Percentiles rank a stretch among this genome's conserved stretches.
Evolutionary conservation across 1,140 invertebrate genomes (phyloP).

Genomic region (Popillia japonica): DNA sequence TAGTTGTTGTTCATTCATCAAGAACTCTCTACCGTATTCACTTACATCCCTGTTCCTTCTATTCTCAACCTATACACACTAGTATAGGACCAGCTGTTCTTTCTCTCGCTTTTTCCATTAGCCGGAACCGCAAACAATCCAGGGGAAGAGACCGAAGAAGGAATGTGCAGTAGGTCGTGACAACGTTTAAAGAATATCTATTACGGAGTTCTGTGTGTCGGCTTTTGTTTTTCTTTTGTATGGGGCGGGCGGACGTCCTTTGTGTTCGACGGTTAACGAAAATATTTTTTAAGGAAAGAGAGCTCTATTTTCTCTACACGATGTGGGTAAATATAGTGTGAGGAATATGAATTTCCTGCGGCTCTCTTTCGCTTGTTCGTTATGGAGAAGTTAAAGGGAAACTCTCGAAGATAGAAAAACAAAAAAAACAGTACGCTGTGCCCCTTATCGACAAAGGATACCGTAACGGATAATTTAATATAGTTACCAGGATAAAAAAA

Average conservation of each 20-base stretch:
- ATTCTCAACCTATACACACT: neutral
- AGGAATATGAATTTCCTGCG: slow-evolving; percentile 7
- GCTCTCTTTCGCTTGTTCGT: neutral
- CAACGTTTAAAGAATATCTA: slow-evolving; percentile 28
- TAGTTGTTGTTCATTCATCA: slow-evolving; percentile 32
- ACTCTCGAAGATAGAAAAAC: neutral
- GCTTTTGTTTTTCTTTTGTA: slow-evolving; percentile 32
- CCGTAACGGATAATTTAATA: neutral
- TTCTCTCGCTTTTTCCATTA: neutral
- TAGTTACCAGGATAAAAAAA: neutral
- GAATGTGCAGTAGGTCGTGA: neutral
- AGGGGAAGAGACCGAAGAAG: neutral
- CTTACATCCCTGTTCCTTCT: neutral
- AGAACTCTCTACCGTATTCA: slow-evolving; percentile 22
- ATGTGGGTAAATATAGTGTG: slow-evolving; percentile 11
- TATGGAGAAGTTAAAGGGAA: neutral
- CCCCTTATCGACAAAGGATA: neutral
- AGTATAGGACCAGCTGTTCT: neutral
- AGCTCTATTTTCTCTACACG: slow-evolving; percentile 18
- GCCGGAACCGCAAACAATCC: neutral
- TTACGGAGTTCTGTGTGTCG: slow-evolving; percentile 17
- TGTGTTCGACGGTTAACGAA: slow-evolving; percentile 12
- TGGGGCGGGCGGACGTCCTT: neutral
- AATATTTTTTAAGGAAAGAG: slow-evolving; percentile 16
- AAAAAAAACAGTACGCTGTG: neutral